Conservation (phyloP, 92 coral and sea anemone genomes). For the Phenganax subtilis region DNA sequence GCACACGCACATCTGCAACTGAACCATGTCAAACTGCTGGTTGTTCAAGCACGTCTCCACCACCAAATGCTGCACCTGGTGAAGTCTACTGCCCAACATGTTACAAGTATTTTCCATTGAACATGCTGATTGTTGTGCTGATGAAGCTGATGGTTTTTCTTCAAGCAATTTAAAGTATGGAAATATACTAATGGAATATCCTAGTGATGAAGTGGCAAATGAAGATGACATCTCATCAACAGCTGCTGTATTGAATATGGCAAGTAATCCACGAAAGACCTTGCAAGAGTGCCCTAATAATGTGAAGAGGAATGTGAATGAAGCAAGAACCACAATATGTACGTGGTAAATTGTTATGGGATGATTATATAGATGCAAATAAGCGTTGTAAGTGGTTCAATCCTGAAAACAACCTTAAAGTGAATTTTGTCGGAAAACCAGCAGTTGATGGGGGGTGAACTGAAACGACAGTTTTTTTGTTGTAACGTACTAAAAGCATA, state of each 20-base stretch:
- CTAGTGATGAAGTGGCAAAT: not conserved
- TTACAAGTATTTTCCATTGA: not conserved
- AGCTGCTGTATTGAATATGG: not conserved
- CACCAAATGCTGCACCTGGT: not conserved
- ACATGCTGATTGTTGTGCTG: not conserved
- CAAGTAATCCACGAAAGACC: not conserved
- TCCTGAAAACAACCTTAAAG: conserved; percentile 2
- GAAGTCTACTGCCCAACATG: conserved; percentile 9
- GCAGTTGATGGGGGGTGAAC: too few species aligned
- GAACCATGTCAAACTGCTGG: too few species aligned
- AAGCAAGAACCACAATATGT: not conserved
- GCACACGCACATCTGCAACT: too few species aligned
- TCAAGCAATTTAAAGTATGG: not conserved
- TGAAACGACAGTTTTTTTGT: not conserved
- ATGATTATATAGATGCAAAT: not conserved
- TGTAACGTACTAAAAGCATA: not conserved
- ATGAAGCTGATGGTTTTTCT: not conserved
- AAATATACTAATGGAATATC: conserved; percentile 1
- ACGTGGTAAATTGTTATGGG: conserved; percentile 4
- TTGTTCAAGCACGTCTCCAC: not conserved
- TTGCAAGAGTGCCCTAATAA: not conserved
- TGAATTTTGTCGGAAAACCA: not conserved
- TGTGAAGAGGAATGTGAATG: not conserved
- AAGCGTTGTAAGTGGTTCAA: conserved; percentile 3
- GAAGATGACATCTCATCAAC: not conserved